These are phyloP conservation scores for Triplophysa siluroides DNA, from an alignment of 2,113 vertebrate species.

Conservation along the genomic window DNA sequence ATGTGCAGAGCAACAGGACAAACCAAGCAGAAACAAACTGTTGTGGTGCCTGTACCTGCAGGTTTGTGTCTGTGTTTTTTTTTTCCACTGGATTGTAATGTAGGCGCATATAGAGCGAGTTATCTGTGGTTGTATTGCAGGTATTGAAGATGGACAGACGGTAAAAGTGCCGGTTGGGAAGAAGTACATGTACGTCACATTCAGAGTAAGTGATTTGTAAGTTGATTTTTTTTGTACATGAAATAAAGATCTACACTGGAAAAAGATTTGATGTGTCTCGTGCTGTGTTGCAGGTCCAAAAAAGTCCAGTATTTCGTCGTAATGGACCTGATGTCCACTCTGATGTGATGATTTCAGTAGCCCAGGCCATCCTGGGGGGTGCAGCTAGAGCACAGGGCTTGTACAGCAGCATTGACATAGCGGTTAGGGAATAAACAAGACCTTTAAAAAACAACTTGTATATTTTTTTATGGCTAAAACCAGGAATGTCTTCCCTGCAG, in stretches of 20 bases:
- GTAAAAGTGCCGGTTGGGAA: conserved; percentile 94
- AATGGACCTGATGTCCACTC: conserved; percentile 92
- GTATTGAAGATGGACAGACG: conserved; percentile 94
- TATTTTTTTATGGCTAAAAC: conserved; percentile 10
- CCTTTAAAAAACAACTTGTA: not conserved
- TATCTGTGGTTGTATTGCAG: conserved; percentile 64
- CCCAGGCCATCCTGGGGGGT: conserved; percentile 92
- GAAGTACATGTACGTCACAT: conserved; percentile 92
- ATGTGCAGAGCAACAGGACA: conserved; percentile 85
- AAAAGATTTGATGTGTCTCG: not conserved
- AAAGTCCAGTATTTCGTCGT: conserved; percentile 87
- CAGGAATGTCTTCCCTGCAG: conserved; percentile 63
- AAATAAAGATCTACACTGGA: no score
- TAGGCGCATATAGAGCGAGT: not conserved
- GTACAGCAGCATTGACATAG: conserved; percentile 88
- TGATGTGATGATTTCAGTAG: conserved; percentile 85
- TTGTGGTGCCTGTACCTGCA: conserved; percentile 92
- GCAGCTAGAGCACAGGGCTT: conserved; percentile 87
- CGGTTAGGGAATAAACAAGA: conserved; percentile 70
- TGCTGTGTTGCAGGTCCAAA: conserved; percentile 82
- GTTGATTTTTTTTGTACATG: not conserved
- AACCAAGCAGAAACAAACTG: conserved; percentile 88
- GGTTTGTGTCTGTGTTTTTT: conserved; percentile 71
- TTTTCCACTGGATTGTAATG: not conserved
- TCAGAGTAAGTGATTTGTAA: conserved; percentile 91